Conservation (phyloP, 2,797 vertebrate species). For the Numenius phaeopus region DNA sequence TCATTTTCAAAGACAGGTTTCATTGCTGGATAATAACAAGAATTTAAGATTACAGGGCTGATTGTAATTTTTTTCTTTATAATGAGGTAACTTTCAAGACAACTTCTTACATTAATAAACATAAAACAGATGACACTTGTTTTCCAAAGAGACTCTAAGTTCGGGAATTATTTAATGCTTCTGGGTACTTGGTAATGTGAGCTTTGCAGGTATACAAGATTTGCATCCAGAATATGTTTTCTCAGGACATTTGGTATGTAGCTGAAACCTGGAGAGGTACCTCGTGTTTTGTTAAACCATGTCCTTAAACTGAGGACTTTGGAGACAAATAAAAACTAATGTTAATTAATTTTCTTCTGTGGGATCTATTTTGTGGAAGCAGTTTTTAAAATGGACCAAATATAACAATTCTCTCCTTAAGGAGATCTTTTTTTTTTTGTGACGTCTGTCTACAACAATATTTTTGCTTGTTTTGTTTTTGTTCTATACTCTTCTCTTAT, state of each 20-base stretch:
- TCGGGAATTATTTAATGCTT: neutral
- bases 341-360: neutral
- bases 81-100: neutral
- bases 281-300: neutral
- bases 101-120: neutral
- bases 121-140: neutral
- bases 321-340: neutral
- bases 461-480: neutral
- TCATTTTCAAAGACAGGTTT: neutral
- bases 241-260: neutral
- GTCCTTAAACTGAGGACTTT: neutral
- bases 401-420: neutral
- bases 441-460: neutral
- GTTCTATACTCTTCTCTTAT: neutral
- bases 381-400: neutral
- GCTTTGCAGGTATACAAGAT: neutral
- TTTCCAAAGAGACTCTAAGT: neutral
- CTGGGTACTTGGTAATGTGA: neutral
- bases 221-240: neutral
- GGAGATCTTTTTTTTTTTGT: neutral
- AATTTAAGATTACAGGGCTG: neutral
- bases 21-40: neutral
- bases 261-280: neutral
- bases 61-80: neutral
- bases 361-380: neutral